Percentiles rank a stretch among this genome's conserved stretches.
Conservation (phyloP, 2,888 invertebrate genomes). For the Catocala nupta region DNA sequence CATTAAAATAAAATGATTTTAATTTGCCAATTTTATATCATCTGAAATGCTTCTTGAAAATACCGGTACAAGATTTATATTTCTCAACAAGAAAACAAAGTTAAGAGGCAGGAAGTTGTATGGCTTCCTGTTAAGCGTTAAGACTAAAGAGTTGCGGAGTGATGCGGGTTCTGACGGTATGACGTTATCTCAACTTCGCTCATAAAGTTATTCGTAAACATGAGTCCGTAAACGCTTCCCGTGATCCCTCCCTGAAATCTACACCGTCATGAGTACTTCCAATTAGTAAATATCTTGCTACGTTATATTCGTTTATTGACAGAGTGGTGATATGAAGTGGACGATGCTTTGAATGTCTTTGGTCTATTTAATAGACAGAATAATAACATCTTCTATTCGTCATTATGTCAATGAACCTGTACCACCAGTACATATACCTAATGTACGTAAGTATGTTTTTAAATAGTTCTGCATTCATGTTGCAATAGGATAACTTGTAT, state of each 20-base stretch:
- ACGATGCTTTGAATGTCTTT: too few relatives aligned
- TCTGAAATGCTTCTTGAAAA: neutral
- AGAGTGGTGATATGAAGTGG: neutral
- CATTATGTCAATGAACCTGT: too few relatives aligned
- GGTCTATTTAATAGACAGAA: too few relatives aligned
- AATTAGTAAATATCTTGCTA: constrained; percentile 5
- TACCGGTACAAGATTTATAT: constrained; percentile 18
- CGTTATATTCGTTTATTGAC: neutral
- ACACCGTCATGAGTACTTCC: constrained; percentile 6
- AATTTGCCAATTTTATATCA: neutral
- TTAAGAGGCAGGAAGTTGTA: constrained; percentile 27
- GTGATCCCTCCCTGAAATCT: constrained; percentile 12
- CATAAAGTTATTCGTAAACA: constrained; percentile 42
- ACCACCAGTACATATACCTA: too few relatives aligned
- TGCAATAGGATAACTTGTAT: too few relatives aligned
- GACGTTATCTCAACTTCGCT: constrained; percentile 42
- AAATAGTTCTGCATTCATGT: too few relatives aligned
- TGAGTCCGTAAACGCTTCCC: constrained; percentile 28
- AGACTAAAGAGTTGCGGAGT: constrained; percentile 26
- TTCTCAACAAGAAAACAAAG: constrained; percentile 17
- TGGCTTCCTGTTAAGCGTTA: neutral
- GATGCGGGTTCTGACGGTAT: constrained; percentile 25
- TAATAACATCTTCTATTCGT: too few relatives aligned
- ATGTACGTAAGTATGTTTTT: too few relatives aligned
- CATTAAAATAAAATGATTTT: too few relatives aligned